Percentiles rank a stretch among this genome's conserved stretches.
Evolutionary conservation across 2,113 vertebrate genomes (phyloP).

Genomic region (Alaudala cheleensis): DNA sequence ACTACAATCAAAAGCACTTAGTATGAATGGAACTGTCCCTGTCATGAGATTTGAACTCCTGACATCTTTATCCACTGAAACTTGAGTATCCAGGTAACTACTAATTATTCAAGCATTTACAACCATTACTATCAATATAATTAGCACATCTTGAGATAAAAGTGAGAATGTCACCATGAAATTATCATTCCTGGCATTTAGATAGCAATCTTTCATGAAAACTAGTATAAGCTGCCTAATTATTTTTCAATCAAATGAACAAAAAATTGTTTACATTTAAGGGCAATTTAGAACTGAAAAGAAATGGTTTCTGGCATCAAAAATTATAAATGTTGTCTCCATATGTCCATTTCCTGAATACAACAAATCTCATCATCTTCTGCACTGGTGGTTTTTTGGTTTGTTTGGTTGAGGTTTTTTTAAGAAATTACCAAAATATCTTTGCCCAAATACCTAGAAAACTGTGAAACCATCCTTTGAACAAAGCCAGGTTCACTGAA

Average conservation of each 20-base stretch:
- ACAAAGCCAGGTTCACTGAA: neutral
- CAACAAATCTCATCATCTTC: neutral
- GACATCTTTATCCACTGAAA: slow-evolving; percentile 78
- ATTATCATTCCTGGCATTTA: neutral
- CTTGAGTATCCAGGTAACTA: slow-evolving; percentile 80
- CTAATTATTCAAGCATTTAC: slow-evolving; percentile 50
- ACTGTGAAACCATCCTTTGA: neutral
- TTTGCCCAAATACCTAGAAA: neutral
- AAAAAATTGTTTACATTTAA: neutral
- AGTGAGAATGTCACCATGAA: neutral
- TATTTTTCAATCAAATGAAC: neutral
- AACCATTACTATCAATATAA: neutral
- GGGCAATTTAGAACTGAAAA: neutral
- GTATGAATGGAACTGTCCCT: slow-evolving; percentile 74
- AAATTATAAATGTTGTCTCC: neutral
- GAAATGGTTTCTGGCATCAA: neutral
- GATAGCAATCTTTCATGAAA: neutral
- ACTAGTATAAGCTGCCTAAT: neutral
- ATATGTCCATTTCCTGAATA: neutral
- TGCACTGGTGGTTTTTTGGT: neutral
- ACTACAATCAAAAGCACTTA: slow-evolving; percentile 80
- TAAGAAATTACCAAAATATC: neutral
- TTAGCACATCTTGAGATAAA: neutral
- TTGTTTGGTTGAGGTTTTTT: neutral
- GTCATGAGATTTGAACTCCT: slow-evolving; percentile 79